Evolutionary conservation across 2,797 vertebrate genomes (phyloP).

Genomic region (Merluccius polli): DNA sequence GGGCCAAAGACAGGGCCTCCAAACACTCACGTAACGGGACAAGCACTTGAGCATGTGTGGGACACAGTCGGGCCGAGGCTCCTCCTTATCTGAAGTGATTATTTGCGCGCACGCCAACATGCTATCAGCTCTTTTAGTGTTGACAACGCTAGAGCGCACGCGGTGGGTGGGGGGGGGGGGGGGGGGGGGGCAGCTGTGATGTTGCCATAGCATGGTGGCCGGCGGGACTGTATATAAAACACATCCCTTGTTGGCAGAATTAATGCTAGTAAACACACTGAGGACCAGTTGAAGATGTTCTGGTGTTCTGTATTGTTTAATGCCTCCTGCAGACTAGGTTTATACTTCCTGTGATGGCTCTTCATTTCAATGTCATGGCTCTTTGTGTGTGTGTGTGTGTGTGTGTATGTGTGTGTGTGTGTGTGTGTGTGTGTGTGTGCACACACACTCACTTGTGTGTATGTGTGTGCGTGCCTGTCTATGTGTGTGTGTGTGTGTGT

Average conservation of each 20-base stretch:
- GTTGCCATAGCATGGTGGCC: constrained; percentile 31
- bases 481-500: not conserved
- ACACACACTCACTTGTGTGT: too few species aligned
- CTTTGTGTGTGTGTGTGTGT: not conserved
- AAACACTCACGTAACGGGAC: constrained; percentile 52
- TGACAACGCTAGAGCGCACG: constrained; percentile 38
- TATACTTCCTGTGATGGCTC: too few species aligned
- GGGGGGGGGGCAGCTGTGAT: constrained; percentile 39
- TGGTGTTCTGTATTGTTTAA: too few species aligned
- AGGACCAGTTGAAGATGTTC: not conserved
- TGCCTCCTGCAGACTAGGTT: too few species aligned
- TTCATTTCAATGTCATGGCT: too few species aligned
- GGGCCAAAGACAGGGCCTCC: constrained; percentile 56
- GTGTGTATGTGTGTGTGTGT: not conserved
- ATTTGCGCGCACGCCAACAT: constrained; percentile 33
- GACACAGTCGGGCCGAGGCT: constrained; percentile 39
- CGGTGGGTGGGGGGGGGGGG: too few species aligned
- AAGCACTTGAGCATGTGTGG: constrained; percentile 51
- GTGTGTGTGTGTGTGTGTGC: not conserved
- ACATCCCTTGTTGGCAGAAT: constrained; percentile 11
- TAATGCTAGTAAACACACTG: constrained; percentile 1
- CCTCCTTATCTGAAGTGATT: constrained; percentile 56
- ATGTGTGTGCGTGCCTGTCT: not conserved
- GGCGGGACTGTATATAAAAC: constrained; percentile 19
- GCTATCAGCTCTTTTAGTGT: constrained; percentile 54